These are phyloP conservation scores for Strigamia maritima DNA, from an alignment of 2,888 invertebrate species.

Conservation along the genomic window DNA sequence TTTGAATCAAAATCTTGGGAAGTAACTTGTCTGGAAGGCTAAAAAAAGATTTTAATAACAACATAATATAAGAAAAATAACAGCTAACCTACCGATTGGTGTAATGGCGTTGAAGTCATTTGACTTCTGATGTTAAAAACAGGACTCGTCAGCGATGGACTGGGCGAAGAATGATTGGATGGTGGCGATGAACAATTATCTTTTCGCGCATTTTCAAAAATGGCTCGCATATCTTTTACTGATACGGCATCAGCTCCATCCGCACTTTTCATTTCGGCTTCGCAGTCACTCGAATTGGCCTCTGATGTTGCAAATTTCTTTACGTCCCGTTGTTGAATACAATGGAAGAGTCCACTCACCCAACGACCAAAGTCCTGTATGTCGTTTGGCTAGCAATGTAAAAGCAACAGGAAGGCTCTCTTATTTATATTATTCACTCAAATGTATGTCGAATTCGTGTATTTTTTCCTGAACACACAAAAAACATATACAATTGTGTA, in stretches of 20 bases:
- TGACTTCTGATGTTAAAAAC: neutral
- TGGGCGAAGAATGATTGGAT: neutral
- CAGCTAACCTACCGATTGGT: neutral
- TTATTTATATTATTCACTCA: conserved; percentile 31
- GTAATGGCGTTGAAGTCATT: neutral
- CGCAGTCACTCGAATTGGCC: neutral
- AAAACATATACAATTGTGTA: neutral
- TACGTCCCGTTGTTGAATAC: conserved; percentile 39
- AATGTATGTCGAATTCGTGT: conserved; percentile 8
- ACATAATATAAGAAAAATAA: neutral
- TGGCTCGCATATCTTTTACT: conserved; percentile 36
- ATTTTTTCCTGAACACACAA: neutral
- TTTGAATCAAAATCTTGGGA: conserved; percentile 13
- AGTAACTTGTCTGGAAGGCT: neutral
- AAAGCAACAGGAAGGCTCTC: neutral
- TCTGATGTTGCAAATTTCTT: neutral
- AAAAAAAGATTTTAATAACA: neutral
- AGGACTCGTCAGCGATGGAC: neutral
- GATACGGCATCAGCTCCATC: conserved; percentile 19
- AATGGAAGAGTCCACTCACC: conserved; percentile 41
- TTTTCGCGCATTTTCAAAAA: neutral
- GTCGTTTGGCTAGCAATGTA: conserved; percentile 39
- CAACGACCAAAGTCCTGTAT: conserved; percentile 42
- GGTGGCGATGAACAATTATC: neutral
- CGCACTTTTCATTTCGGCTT: neutral